Evolutionary conservation across 2,797 vertebrate genomes (phyloP), one percentile per base, ranked within the genome.

Genomic region (Podarcis lilfordi): DNA sequence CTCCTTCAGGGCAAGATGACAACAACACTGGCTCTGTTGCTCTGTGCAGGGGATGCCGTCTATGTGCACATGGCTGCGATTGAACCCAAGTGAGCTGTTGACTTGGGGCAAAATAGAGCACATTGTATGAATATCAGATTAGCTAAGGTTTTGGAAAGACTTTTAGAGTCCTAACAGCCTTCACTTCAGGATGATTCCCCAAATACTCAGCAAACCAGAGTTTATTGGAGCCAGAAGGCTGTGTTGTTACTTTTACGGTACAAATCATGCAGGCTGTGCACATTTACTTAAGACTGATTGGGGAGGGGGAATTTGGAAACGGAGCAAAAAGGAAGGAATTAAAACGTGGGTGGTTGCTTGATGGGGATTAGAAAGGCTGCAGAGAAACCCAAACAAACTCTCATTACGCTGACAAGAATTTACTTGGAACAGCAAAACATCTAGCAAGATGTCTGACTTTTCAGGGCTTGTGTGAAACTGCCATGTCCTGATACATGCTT

Each of bases 211-310:
- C 40, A 82, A 83, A 61, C 74, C 82, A 3, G 86, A 86, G 89
- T 89, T 0, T 84, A 93, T 91, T 94, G 91, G 0, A 21, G 89
- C 89, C 89, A 89, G 5, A 61, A 84, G 0, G 1, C 21, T 10
- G 80, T 2, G 1, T 78, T 79, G 8, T 2, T 0, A 13, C 72
- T 66, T 82, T 81, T 29, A 40, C 78, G 3, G 68, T 82, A 61
- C 55, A 0, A 94, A 94, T 94, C 92, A 92, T 91, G 89, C 92
- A 0, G 84, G 92, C 92, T 92, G 25, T 83, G 35, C 80, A 10
- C 40, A 0, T 82, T 0, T 5, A 77, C 87, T 80, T 45, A 9
- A 55, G 95, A 94, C 94, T 80, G 87, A 29, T 88, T 89, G 74
- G 50, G 92, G 87, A 71, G 86, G 76, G 85, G 84, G 0, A 5